Conservation (phyloP, 2,113 vertebrate species). For the Oryzias woworae region DNA sequence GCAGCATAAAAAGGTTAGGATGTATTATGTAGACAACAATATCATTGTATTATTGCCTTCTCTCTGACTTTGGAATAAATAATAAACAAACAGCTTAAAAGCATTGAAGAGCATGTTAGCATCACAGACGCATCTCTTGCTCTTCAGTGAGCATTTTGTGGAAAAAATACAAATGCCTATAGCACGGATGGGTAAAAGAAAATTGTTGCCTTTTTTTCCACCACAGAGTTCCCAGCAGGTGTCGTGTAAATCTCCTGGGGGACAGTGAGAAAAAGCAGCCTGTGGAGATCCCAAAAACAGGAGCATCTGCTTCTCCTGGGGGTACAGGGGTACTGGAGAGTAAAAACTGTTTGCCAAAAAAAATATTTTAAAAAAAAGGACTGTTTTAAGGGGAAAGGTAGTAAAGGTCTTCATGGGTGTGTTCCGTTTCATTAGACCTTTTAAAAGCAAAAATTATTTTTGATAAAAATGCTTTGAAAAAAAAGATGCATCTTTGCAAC, state of each 20-base stretch:
- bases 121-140: neutral
- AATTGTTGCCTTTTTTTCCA: conserved; percentile 25
- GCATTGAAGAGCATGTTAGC: neutral
- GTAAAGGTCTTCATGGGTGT: neutral
- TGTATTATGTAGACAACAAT: neutral
- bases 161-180: conserved; percentile 19
- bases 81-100: neutral
- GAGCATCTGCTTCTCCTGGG: conserved; percentile 55
- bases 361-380: neutral
- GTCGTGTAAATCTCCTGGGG: conserved; percentile 44
- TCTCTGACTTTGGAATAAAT: conserved; percentile 12
- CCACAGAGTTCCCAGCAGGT: conserved; percentile 57
- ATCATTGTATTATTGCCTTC: neutral
- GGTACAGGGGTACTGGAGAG: conserved; percentile 26
- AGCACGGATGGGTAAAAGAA: conserved; percentile 56
- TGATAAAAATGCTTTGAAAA: neutral
- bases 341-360: conserved; percentile 17
- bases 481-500: neutral
- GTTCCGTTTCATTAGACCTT: neutral
- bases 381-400: no score
- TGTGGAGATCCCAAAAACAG: conserved; percentile 52
- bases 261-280: conserved; percentile 41
- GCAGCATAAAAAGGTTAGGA: neutral
- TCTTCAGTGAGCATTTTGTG: neutral
- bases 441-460: neutral